Evolutionary conservation across 2,888 invertebrate species (phyloP), one percentile per base, ranked within the genome.

Genomic region (Aromia moschata): DNA sequence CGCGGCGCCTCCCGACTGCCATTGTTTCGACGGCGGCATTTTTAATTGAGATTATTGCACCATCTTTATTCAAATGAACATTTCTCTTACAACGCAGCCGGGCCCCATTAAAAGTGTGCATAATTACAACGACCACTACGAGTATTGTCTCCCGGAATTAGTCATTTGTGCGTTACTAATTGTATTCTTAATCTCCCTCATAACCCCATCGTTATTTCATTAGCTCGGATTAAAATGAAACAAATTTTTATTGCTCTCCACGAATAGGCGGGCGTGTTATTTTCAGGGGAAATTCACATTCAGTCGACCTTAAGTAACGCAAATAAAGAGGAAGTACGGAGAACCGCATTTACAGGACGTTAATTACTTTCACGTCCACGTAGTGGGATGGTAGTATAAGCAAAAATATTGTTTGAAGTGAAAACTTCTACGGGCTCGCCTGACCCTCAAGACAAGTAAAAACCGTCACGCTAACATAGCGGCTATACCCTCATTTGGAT

Each of bases 41-140:
- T 80, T 80, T 80, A 80, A 80, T 80, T 80, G 80, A 77, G 77
- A 80, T 80, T 80, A 80, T 80, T 80, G 80, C 79, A 77, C 78
- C 79, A 77, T 79, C 79, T 78, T 78, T 77, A 79, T 79, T 78
- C 79, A 77, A 79, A 79, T 77, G 77, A 78, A 77, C 76, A 70
- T 76, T 75, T 74, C 76, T 76, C 74, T 73, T 71, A 70, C 71
- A 70, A 69, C 71, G 70, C 56, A 47, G 58, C 57, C 5, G 25
- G 56, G 73, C 73, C 74, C 76, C 79, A 79, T 79, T 79, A 79
- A 79, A 79, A 79, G 78, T 79, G 74, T 76, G 80, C 79, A 80
- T 80, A 80, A 80, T 80, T 79, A 79, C 77, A 74, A 77, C 74
- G 75, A 74, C 75, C 72, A 74, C 58, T 69, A 68, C 71, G 70